Evolutionary conservation across 2,113 vertebrate genomes (phyloP), one percentile per base, ranked within the genome.

Genomic region (Thryonomys swinderianus): DNA sequence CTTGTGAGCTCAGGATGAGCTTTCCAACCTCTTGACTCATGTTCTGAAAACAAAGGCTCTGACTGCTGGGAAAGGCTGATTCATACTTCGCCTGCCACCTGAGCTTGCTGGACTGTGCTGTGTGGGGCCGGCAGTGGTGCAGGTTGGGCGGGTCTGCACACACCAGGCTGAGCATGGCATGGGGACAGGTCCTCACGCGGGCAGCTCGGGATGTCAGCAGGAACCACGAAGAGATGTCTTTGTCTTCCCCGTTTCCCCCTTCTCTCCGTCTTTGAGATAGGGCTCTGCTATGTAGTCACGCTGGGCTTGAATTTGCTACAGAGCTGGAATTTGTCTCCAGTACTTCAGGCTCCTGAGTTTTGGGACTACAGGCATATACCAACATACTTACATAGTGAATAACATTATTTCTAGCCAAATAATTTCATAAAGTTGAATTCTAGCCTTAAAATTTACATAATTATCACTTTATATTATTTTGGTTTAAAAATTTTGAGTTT

Each of bases 41-140:
- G n/a, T 71, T 62, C 34, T 79, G 34, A 34, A 27, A 59, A 37
- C 55, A 37, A n/a, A 84, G 2, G 6, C 40, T 66, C 21, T 80
- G 64, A 64, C 20, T 27, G 13, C 40, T 1, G 0, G 0, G 4
- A 23, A 27, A 9, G 59, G 5, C 0, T 45, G n/a, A 59, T 40
- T 53, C 1, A 4, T 8, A 51, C 16, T 20, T 40, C 7, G 23
- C 27, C n/a, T 37, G 32, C 18, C 25, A 6, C 25, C 45, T 73
- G 57, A 40, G 27, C 17, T 16, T 3, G 17, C 5, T 3, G 17
- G 32, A 12, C 48, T 10, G 45, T 17, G 45, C 3, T 1, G n/a
- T 8, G 2, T 6, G n/a, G 34, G 5, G 3, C 0, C 42, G 16
- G 1, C 4, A 4, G 25, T 1, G 9, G 7, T 45, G 71, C 2